Evolutionary conservation across 2,113 vertebrate species (phyloP).

Genomic region (Origma solitaria): DNA sequence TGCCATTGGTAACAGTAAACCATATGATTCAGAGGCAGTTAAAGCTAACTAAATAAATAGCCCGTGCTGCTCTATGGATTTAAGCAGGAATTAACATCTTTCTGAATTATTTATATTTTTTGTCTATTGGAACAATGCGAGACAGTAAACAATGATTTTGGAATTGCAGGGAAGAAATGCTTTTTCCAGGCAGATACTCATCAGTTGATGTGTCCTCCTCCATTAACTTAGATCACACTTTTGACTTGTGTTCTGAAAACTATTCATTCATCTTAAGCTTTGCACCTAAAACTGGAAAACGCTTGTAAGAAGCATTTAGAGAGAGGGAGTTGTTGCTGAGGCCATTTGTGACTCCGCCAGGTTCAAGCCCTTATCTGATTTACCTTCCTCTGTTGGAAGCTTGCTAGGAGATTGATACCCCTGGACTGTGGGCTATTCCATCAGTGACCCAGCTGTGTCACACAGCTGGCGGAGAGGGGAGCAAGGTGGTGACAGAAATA

Average conservation of each 20-base stretch:
- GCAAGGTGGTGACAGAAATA: neutral
- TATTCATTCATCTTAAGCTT: neutral
- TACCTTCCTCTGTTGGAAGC: neutral
- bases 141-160: neutral
- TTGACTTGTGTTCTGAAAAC: neutral
- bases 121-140: neutral
- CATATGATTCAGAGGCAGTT: neutral
- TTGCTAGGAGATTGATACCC: neutral
- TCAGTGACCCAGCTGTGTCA: neutral
- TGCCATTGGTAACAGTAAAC: neutral
- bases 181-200: neutral
- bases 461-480: neutral
- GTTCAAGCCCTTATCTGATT: neutral
- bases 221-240: neutral
- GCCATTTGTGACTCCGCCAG: neutral
- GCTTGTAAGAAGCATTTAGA: neutral
- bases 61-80: neutral
- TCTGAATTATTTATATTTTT: slow-evolving; percentile 2
- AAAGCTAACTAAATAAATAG: neutral
- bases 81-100: neutral
- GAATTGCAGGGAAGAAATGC: neutral
- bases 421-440: neutral
- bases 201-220: neutral
- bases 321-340: neutral
- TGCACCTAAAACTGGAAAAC: neutral